Conservation (phyloP, 2,113 vertebrate genomes). For the Leptodactylus fuscus region DNA sequence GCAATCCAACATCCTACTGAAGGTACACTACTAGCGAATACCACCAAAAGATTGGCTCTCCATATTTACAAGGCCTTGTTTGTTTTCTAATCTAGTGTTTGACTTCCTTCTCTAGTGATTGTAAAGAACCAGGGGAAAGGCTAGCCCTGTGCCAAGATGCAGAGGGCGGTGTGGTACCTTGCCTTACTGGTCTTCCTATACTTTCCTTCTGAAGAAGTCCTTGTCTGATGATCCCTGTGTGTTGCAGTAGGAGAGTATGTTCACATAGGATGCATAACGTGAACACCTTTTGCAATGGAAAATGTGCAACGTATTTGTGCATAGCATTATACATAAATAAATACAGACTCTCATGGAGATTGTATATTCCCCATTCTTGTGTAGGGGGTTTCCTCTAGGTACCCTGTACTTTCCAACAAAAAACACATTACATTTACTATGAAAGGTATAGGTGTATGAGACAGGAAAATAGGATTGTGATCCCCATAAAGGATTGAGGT, state of each 20-base stretch:
- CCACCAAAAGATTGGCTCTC: background rate
- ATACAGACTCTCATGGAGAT: too few species aligned
- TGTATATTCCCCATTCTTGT: background rate
- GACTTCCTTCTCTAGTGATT: background rate
- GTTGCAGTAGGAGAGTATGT: too few species aligned
- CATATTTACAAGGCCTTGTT: slow-evolving; percentile 40
- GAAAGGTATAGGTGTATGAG: background rate
- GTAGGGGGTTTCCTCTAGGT: background rate
- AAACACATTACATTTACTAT: background rate
- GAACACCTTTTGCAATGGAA: too few species aligned
- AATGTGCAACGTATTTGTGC: too few species aligned
- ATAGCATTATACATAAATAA: too few species aligned
- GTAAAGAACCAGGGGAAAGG: slow-evolving; percentile 2
- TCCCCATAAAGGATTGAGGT: background rate
- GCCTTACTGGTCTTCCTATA: too few species aligned
- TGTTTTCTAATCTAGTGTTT: slow-evolving; percentile 35
- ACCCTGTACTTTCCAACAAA: background rate
- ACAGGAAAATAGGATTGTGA: too few species aligned
- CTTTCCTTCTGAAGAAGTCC: too few species aligned
- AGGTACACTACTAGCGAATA: background rate
- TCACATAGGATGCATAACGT: too few species aligned
- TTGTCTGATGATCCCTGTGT: too few species aligned
- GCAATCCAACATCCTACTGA: background rate
- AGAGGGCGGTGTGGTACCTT: background rate
- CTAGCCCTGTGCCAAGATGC: background rate